Percentiles rank a stretch among this genome's conserved stretches.
Conservation (phyloP, 2,888 invertebrate genomes). For the Lydus trimaculatus region DNA sequence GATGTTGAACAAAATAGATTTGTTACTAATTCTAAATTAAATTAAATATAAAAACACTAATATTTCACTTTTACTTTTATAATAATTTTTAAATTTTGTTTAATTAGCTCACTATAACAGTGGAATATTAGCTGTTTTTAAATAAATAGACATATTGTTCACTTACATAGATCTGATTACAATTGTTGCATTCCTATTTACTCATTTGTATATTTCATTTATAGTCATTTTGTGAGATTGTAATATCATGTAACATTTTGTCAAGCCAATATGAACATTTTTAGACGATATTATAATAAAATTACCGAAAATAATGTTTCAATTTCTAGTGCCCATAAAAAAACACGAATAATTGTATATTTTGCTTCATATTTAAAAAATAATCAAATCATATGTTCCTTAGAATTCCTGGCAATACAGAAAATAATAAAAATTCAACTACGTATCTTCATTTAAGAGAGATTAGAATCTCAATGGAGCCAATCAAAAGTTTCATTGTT, state of each 20-base stretch:
- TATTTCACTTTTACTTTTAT: neutral
- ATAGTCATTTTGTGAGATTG: neutral
- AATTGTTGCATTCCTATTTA: constrained; percentile 1
- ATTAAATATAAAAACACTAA: neutral
- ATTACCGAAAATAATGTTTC: neutral
- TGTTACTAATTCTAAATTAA: constrained; percentile 40
- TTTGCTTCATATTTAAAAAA: too few relatives aligned
- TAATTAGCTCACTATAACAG: neutral
- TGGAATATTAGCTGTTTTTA: neutral
- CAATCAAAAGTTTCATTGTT: too few relatives aligned
- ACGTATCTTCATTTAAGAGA: too few relatives aligned
- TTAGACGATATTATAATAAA: constrained; percentile 7
- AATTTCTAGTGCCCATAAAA: too few relatives aligned
- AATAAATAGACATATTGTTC: neutral
- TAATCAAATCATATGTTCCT: too few relatives aligned
- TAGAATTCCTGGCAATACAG: too few relatives aligned
- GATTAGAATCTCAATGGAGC: too few relatives aligned
- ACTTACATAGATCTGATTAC: neutral
- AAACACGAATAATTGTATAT: too few relatives aligned
- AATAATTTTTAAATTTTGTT: neutral
- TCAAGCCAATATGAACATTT: neutral
- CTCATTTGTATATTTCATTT: neutral
- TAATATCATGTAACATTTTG: constrained; percentile 6
- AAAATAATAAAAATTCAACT: too few relatives aligned
- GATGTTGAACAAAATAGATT: constrained; percentile 53